phyloP scores from a whole-genome alignment of 2,888 invertebrate species.

The Phyllotreta striolata region DNA sequence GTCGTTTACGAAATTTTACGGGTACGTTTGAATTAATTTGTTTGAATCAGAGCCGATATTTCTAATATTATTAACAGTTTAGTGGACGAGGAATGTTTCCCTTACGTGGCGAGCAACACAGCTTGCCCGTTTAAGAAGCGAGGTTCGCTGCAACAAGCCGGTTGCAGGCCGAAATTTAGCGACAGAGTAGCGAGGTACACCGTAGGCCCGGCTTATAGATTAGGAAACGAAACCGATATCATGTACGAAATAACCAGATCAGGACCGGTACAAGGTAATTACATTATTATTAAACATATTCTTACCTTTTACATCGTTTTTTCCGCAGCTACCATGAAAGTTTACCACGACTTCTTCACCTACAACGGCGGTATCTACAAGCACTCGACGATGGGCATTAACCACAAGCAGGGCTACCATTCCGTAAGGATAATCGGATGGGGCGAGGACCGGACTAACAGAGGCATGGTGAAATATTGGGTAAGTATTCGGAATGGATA shows the following conservation, averaged over 20 bases:
- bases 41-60: too few species aligned
- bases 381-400: conserved; percentile 65
- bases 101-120: conserved; percentile 72
- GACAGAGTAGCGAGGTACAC: conserved; percentile 71
- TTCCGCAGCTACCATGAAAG: conserved; percentile 84
- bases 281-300: not conserved
- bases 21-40: conserved; percentile 62
- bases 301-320: too few species aligned
- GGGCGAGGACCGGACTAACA: conserved; percentile 75
- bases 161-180: conserved; percentile 65
- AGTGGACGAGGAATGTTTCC: conserved; percentile 86
- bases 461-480: conserved; percentile 81
- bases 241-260: conserved; percentile 90
- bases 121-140: conserved; percentile 69
- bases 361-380: conserved; percentile 87
- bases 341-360: conserved; percentile 92
- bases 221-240: conserved; percentile 82
- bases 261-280: conserved; percentile 89
- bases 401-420: conserved; percentile 76
- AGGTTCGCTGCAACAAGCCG: conserved; percentile 63
- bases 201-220: conserved; percentile 78
- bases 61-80: conserved; percentile 66
- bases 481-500: conserved; percentile 64
- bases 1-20: conserved; percentile 83
- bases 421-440: conserved; percentile 93